Percentiles rank a stretch among this genome's conserved stretches.
Conservation (phyloP, 23 tunicate genomes). For the Styela clava region DNA sequence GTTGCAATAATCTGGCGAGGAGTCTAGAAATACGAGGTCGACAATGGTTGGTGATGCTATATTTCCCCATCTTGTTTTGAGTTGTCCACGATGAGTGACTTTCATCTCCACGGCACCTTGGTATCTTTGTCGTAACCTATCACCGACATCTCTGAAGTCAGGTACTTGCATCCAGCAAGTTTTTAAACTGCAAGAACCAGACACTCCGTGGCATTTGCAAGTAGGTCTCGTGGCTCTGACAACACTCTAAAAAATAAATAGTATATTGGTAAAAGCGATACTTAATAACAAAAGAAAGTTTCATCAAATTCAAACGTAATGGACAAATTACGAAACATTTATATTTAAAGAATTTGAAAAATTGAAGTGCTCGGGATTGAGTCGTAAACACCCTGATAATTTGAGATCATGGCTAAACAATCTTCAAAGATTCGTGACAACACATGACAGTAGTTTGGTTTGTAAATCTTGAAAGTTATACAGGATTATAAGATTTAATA, state of each 20-base stretch:
- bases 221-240: conserved; percentile 54
- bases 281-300: no score
- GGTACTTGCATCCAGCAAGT: conserved; percentile 98
- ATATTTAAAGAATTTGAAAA: no score
- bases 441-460: no score
- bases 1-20: conserved; percentile 91
- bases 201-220: conserved; percentile 96
- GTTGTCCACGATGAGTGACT: conserved; percentile 41
- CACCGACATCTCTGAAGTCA: conserved; percentile 70
- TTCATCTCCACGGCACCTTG: conserved; percentile 54
- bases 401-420: no score
- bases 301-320: no score
- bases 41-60: conserved; percentile 11
- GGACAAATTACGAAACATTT: no score
- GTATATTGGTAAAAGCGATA: background rate
- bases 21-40: conserved; percentile 68
- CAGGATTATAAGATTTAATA: no score
- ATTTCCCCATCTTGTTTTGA: conserved; percentile 27
- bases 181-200: conserved; percentile 86
- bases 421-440: no score
- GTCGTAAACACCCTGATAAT: no score
- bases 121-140: conserved; percentile 51
- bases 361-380: no score
- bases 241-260: conserved; percentile 41
- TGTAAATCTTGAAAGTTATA: no score